phyloP scores from a whole-genome alignment of 2,888 invertebrate genomes.

The Seira ritae region DNA sequence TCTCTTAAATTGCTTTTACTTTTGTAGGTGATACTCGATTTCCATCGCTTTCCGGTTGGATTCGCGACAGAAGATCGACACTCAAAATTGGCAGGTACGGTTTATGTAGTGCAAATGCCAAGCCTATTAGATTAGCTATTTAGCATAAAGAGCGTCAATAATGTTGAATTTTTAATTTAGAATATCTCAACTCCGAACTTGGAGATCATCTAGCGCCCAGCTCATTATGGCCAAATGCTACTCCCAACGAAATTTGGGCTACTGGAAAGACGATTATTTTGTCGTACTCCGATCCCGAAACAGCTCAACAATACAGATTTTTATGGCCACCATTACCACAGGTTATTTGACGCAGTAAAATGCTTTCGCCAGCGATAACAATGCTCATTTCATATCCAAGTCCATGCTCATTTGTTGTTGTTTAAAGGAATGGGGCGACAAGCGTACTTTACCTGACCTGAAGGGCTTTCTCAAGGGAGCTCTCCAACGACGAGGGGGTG shows the following conservation, averaged over 20 bases:
- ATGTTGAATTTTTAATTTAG: slow-evolving; percentile 53
- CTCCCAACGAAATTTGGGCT: slow-evolving; percentile 79
- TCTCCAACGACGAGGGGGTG: slow-evolving; percentile 67
- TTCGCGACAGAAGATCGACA: slow-evolving; percentile 79
- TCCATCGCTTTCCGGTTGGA: slow-evolving; percentile 87
- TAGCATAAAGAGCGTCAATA: no score
- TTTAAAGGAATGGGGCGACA: slow-evolving; percentile 79
- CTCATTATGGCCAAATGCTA: slow-evolving; percentile 77
- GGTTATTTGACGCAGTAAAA: slow-evolving; percentile 74
- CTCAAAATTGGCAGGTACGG: slow-evolving; percentile 76
- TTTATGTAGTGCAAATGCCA: no score
- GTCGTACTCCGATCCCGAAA: slow-evolving; percentile 79
- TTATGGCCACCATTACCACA: slow-evolving; percentile 82
- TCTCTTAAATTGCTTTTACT: not conserved
- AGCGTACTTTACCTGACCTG: slow-evolving; percentile 74
- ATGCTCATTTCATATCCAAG: not conserved
- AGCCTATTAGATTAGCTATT: not conserved
- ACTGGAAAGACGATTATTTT: slow-evolving; percentile 79
- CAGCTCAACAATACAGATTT: slow-evolving; percentile 75
- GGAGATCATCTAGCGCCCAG: slow-evolving; percentile 79
- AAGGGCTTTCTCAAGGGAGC: slow-evolving; percentile 72
- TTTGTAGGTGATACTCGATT: slow-evolving; percentile 82
- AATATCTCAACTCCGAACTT: slow-evolving; percentile 79
- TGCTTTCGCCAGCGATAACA: no score
- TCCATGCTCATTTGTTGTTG: not conserved